These are phyloP conservation scores for Cephonodes hylas DNA, from an alignment of 2,888 invertebrate genomes.

Conservation along the genomic window DNA sequence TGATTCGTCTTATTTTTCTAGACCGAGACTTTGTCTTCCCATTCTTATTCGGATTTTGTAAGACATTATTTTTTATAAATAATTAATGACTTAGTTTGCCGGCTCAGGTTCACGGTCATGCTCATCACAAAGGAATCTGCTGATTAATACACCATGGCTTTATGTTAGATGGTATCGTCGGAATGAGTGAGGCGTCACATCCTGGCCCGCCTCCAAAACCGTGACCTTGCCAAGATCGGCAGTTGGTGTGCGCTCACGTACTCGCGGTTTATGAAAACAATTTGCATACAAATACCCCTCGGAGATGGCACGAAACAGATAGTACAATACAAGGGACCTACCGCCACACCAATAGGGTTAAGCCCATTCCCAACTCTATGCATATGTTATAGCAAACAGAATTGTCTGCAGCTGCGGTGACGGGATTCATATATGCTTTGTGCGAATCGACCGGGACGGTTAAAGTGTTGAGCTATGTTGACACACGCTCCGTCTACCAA, in stretches of 20 bases:
- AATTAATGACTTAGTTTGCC: constrained; percentile 18
- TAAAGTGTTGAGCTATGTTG: constrained; percentile 23
- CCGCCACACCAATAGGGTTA: constrained; percentile 4
- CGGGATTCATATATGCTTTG: constrained; percentile 12
- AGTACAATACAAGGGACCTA: constrained; percentile 21
- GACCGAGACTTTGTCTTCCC: constrained; percentile 16
- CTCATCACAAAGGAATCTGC: constrained; percentile 27
- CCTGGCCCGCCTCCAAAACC: constrained; percentile 63
- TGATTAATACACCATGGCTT: constrained; percentile 36
- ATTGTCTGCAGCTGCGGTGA: neutral
- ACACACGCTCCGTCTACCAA: constrained; percentile 32
- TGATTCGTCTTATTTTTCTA: constrained; percentile 33
- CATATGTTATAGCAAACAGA: neutral
- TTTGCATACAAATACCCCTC: constrained; percentile 60
- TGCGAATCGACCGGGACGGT: constrained; percentile 14
- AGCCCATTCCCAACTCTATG: constrained; percentile 20
- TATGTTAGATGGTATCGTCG: constrained; percentile 36
- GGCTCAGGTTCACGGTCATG: constrained; percentile 38
- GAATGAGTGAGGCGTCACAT: constrained; percentile 40
- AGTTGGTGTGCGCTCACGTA: constrained; percentile 55
- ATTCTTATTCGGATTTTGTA: constrained; percentile 14
- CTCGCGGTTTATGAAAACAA: constrained; percentile 58
- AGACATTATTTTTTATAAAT: constrained; percentile 17
- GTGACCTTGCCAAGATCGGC: constrained; percentile 59
- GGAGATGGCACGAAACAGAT: constrained; percentile 43